Percentiles rank a stretch among this genome's conserved stretches.
These are phyloP conservation scores for Diplodus sargus DNA, from an alignment of 2,797 vertebrate species.

Conservation along the genomic window DNA sequence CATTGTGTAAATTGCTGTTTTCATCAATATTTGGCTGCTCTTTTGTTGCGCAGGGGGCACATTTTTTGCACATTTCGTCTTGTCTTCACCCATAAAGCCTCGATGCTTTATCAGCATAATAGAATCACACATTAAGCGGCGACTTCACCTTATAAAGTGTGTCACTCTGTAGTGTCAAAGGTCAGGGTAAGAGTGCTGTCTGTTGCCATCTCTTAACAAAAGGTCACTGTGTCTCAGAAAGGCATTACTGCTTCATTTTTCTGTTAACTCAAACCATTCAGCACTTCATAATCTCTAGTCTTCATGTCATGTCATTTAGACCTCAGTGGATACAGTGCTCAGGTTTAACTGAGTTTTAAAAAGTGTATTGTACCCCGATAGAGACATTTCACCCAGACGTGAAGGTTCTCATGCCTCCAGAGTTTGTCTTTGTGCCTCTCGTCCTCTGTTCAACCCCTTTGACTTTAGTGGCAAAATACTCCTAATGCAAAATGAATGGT, in stretches of 20 bases:
- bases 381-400: constrained; percentile 59
- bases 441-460: constrained; percentile 46
- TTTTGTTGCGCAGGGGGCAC: constrained; percentile 61
- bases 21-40: constrained; percentile 66
- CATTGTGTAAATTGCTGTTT: constrained; percentile 65
- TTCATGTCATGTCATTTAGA: constrained; percentile 55
- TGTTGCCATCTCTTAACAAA: constrained; percentile 35
- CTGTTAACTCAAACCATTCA: constrained; percentile 44
- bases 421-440: constrained; percentile 79
- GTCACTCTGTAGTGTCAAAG: constrained; percentile 56
- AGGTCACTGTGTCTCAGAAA: constrained; percentile 51
- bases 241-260: constrained; percentile 41
- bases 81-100: constrained; percentile 65
- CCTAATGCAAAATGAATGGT: constrained; percentile 68
- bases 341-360: constrained; percentile 78
- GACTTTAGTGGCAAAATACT: constrained; percentile 59
- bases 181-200: constrained; percentile 31
- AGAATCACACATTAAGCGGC: constrained; percentile 43
- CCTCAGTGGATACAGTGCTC: constrained; percentile 72
- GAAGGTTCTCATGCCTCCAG: constrained; percentile 69
- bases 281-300: constrained; percentile 24
- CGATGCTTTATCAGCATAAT: constrained; percentile 65
- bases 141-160: constrained; percentile 32
- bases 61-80: constrained; percentile 69
- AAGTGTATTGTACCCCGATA: constrained; percentile 42